These are phyloP conservation scores for Xestoiulus laeticollis DNA, from an alignment of 2,888 invertebrate species.

Conservation along the genomic window DNA sequence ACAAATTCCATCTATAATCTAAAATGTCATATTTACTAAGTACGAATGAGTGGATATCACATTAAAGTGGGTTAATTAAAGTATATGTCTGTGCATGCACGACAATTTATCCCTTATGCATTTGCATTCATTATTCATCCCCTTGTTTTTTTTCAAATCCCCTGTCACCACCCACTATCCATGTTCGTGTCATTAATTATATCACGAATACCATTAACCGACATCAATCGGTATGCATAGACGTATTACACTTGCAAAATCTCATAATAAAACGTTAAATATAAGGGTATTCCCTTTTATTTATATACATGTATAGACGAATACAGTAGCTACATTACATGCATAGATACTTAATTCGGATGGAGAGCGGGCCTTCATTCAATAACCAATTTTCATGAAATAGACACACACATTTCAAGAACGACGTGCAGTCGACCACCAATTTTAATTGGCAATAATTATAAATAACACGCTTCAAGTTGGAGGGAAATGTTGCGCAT, in stretches of 20 bases:
- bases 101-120: conserved; percentile 3
- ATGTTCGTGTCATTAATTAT: conserved; percentile 47
- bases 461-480: not conserved
- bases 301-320: too few relatives aligned
- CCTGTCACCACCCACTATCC: conserved; percentile 14
- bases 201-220: conserved; percentile 29
- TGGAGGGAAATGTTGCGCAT: not conserved
- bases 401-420: not conserved
- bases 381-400: not conserved
- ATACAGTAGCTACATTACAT: not conserved
- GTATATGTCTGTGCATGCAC: not conserved
- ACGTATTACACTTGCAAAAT: conserved; percentile 16
- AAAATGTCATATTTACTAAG: conserved; percentile 36
- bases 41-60: conserved; percentile 41
- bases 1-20: conserved; percentile 38
- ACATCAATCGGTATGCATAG: conserved; percentile 15
- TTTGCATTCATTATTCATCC: conserved; percentile 44
- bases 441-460: conserved; percentile 32
- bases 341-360: too few relatives aligned
- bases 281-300: too few relatives aligned
- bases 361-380: not conserved
- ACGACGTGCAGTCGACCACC: not conserved
- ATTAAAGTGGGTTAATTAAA: conserved; percentile 44
- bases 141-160: conserved; percentile 34
- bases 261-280: conserved; percentile 5